These are phyloP conservation scores for Ptiloglossa arizonensis DNA, from an alignment of 1,140 invertebrate species.

Conservation along the genomic window DNA sequence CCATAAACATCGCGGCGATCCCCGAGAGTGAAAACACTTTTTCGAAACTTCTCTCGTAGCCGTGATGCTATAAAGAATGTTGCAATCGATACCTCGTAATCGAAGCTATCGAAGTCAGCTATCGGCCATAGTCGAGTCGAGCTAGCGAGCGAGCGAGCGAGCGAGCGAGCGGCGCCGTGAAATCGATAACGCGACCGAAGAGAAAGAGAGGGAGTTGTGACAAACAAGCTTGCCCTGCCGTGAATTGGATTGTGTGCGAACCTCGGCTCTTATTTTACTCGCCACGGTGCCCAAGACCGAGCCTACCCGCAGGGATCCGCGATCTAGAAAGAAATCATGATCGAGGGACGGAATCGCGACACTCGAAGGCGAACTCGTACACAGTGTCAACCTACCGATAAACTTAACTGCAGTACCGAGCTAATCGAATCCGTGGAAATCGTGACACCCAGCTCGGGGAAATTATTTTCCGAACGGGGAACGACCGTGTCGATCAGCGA, in stretches of 20 bases:
- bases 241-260: slow-evolving; percentile 30
- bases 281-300: no score
- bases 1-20: background rate
- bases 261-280: slow-evolving; percentile 15
- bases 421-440: no score
- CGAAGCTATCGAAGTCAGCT: slow-evolving; percentile 27
- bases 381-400: background rate
- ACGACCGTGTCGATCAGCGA: no score
- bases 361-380: background rate
- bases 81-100: slow-evolving; percentile 37
- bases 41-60: slow-evolving; percentile 1
- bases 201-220: slow-evolving; percentile 29
- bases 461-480: no score
- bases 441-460: no score
- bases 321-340: slow-evolving; percentile 18
- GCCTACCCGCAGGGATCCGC: background rate
- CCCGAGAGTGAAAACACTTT: slow-evolving; percentile 11
- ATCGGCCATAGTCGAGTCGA: slow-evolving; percentile 21
- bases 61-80: slow-evolving; percentile 10
- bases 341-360: background rate
- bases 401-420: background rate
- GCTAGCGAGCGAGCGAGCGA: no score
- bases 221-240: slow-evolving; percentile 29
- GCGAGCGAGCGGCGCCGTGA: slow-evolving; percentile 12
- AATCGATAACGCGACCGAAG: slow-evolving; percentile 40